A percentile compares a stretch with the other conserved stretches of the same genome.
Conservation (phyloP, 1,140 invertebrate species). For the Drosophila setifemur region DNA sequence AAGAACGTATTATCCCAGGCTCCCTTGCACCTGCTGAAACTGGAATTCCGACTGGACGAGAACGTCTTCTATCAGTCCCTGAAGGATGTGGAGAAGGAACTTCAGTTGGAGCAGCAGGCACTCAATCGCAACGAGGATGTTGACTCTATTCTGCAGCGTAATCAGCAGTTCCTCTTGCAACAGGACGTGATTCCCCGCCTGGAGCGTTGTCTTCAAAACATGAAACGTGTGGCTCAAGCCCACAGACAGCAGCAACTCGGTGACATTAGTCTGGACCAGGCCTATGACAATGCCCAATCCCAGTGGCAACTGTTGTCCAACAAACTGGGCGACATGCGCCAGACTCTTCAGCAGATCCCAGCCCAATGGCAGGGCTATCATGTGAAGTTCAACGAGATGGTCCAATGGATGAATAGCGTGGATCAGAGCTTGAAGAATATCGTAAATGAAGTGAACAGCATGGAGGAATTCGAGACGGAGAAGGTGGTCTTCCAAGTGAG, state of each 20-base stretch:
- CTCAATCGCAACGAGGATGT: slow-evolving; percentile 93
- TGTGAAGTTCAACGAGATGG: slow-evolving; percentile 91
- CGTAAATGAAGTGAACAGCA: slow-evolving; percentile 90
- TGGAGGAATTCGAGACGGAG: slow-evolving; percentile 94
- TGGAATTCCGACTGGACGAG: slow-evolving; percentile 95
- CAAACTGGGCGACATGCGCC: slow-evolving; percentile 88
- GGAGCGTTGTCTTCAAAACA: slow-evolving; percentile 89
- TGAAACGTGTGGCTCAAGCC: slow-evolving; percentile 87
- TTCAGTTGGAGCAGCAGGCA: slow-evolving; percentile 92
- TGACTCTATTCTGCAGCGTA: slow-evolving; percentile 89
- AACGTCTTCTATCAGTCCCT: slow-evolving; percentile 92
- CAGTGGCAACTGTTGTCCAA: slow-evolving; percentile 89
- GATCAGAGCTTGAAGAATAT: slow-evolving; percentile 92
- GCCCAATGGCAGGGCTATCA: slow-evolving; percentile 95
- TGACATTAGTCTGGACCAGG: slow-evolving; percentile 86
- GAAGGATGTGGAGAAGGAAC: slow-evolving; percentile 94
- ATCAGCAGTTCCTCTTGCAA: slow-evolving; percentile 90
- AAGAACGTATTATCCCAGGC: slow-evolving; percentile 90
- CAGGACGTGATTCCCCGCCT: slow-evolving; percentile 87
- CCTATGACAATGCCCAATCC: slow-evolving; percentile 87
- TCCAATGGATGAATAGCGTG: slow-evolving; percentile 95
- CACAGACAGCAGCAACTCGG: slow-evolving; percentile 86
- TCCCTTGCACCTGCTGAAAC: slow-evolving; percentile 91
- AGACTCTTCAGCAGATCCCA: slow-evolving; percentile 92
- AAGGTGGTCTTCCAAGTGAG: slow-evolving; percentile 94